These are phyloP conservation scores for Orycteropus afer DNA, from an alignment of 2,113 vertebrate genomes.

Conservation along the genomic window DNA sequence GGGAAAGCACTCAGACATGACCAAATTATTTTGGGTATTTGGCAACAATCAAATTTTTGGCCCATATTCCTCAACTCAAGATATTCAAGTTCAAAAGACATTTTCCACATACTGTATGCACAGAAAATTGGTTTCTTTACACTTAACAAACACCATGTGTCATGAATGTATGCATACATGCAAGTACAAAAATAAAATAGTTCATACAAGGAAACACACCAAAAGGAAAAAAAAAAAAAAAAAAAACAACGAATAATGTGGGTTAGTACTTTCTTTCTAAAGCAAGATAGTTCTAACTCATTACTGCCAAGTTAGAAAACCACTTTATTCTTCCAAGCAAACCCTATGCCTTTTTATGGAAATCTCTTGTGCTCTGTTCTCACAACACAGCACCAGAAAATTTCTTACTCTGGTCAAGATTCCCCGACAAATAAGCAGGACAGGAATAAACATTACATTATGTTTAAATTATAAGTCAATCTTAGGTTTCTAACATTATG, in stretches of 20 bases:
- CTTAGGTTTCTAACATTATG: constrained; percentile 68
- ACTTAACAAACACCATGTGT: not conserved
- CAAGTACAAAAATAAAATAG: constrained; percentile 24
- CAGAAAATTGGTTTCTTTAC: constrained; percentile 37
- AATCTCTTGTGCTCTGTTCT: constrained; percentile 82
- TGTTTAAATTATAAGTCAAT: constrained; percentile 82
- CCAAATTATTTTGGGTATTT: constrained; percentile 53
- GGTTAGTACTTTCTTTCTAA: constrained; percentile 80
- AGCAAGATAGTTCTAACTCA: constrained; percentile 75
- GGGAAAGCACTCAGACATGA: constrained; percentile 19
- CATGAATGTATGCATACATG: not conserved
- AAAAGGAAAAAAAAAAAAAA: too few species aligned
- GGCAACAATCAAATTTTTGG: constrained; percentile 56
- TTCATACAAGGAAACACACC: not conserved
- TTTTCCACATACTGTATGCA: constrained; percentile 35
- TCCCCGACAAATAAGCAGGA: constrained; percentile 87
- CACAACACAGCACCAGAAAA: constrained; percentile 78
- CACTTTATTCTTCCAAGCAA: constrained; percentile 81
- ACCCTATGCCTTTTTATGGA: constrained; percentile 90
- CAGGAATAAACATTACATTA: constrained; percentile 81
- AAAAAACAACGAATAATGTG: constrained; percentile 76
- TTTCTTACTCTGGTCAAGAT: constrained; percentile 80
- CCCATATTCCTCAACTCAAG: constrained; percentile 23
- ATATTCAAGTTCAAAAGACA: constrained; percentile 35
- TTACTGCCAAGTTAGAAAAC: constrained; percentile 85